Evolutionary conservation across 2,888 invertebrate genomes (phyloP), one percentile per base, ranked within the genome.

Genomic region (Spialia ferax): DNA sequence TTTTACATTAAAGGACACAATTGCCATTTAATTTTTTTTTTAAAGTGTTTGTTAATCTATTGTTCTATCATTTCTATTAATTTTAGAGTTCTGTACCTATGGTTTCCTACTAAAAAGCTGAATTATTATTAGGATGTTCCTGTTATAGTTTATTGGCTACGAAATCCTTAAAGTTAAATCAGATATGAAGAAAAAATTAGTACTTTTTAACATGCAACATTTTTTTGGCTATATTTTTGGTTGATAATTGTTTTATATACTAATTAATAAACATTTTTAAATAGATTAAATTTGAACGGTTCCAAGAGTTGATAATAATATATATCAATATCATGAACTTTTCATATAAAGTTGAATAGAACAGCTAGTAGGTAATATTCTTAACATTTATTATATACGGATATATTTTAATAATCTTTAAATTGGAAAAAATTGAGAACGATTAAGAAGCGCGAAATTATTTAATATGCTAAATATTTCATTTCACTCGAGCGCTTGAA

Each of bases 401-500:
- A 2, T 7, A 18, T 15, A 29, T 15, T 15, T 15, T n/a, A 42
- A 42, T 7, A 2, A 42, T 42, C 42, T 15, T 15, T 15, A 42
- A 42, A 5, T 48, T 48, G 10, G 20, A 20, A 20, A 48, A 48
- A 48, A 10, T 20, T 48, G 1, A 18, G n/a, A 11, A 50, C 48
- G 22, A 20, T 50, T 50, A 48, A 48, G 55, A 56, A 64, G 45
- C 5, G 45, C 15, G 18, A 45, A 45, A 45, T 45, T 15, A 15
- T 45, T 45, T 6, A 45, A 18, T 6, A 15, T 11, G n/a, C 48
- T 26, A 20, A 62, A 55, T 64, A 48, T 56, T 63, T 55, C 29
- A 29, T 55, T 56, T 32, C 8, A 48, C n/a, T 15, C 18, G 6
- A 42, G 52, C 29, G 59, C 23, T 38, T 59, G 38, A 26, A 50